Percentiles rank a stretch among this genome's conserved stretches.
These are phyloP conservation scores for Pao palembangensis DNA, from an alignment of 2,113 vertebrate genomes.

Conservation along the genomic window DNA sequence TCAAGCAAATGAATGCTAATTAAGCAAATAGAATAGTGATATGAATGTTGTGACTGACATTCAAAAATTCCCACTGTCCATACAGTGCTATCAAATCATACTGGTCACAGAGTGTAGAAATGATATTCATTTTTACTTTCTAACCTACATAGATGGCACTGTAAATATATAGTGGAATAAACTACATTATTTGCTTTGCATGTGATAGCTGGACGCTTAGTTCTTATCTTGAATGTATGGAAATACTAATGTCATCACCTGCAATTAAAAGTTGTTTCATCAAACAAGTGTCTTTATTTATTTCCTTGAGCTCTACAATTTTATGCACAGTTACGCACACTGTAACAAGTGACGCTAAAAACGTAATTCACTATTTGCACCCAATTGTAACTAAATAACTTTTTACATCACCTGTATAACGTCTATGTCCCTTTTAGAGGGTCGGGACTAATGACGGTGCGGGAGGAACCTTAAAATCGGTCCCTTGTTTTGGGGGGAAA, in stretches of 20 bases:
- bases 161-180: conserved; percentile 42
- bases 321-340: too few species aligned
- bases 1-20: not conserved
- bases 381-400: not conserved
- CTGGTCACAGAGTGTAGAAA: conserved; percentile 46
- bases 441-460: not conserved
- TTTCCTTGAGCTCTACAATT: not conserved
- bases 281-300: conserved; percentile 14
- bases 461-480: conserved; percentile 25
- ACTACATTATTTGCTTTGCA: conserved; percentile 66
- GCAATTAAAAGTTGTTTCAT: conserved; percentile 68
- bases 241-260: conserved; percentile 68
- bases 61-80: conserved; percentile 29
- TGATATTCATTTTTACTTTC: conserved; percentile 61
- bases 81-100: conserved; percentile 20
- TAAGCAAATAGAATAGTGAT: conserved; percentile 12
- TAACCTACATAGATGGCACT: conserved; percentile 44
- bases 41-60: conserved; percentile 51
- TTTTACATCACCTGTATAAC: not conserved
- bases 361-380: not conserved
- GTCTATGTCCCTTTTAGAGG: not conserved
- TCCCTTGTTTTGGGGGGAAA: not conserved
- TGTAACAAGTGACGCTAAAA: too few species aligned
- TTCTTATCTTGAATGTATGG: conserved; percentile 57
- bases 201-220: conserved; percentile 59